Evolutionary conservation across 2,113 vertebrate genomes (phyloP).

Genomic region (Poecile atricapillus): DNA sequence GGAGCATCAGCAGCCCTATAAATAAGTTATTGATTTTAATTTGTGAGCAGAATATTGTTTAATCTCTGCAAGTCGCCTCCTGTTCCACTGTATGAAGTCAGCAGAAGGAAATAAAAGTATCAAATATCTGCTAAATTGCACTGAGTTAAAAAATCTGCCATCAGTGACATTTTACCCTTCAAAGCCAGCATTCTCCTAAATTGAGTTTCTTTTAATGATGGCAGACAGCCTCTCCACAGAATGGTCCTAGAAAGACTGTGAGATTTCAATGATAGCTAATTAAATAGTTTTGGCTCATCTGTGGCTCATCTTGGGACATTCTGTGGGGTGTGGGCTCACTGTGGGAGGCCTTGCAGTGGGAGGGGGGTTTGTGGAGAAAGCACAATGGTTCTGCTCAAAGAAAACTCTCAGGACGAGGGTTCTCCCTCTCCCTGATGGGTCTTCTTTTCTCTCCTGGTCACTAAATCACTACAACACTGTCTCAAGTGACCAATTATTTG

Average conservation of each 20-base stretch:
- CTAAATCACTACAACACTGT: neutral
- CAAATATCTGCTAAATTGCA: constrained; percentile 19
- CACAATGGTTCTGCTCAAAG: neutral
- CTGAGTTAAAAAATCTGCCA: neutral
- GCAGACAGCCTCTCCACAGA: neutral
- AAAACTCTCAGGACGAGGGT: neutral
- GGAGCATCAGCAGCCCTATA: constrained; percentile 18
- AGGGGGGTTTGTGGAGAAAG: neutral
- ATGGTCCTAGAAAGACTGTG: neutral
- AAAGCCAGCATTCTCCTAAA: neutral
- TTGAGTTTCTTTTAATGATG: neutral
- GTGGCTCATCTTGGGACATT: neutral
- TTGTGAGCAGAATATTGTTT: constrained; percentile 43
- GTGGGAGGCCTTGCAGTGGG: neutral
- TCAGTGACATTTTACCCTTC: constrained; percentile 8
- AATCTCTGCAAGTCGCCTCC: neutral
- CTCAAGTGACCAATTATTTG: neutral
- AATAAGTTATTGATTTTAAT: constrained; percentile 62
- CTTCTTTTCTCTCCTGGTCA: neutral
- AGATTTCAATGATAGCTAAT: neutral
- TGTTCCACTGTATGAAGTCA: constrained; percentile 27
- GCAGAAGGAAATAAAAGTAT: constrained; percentile 36
- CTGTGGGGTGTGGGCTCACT: neutral
- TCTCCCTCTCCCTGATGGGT: neutral
- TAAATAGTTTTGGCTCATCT: neutral